Evolutionary conservation across 2,797 vertebrate genomes (phyloP).

Genomic region (Rhabdomys pumilio): DNA sequence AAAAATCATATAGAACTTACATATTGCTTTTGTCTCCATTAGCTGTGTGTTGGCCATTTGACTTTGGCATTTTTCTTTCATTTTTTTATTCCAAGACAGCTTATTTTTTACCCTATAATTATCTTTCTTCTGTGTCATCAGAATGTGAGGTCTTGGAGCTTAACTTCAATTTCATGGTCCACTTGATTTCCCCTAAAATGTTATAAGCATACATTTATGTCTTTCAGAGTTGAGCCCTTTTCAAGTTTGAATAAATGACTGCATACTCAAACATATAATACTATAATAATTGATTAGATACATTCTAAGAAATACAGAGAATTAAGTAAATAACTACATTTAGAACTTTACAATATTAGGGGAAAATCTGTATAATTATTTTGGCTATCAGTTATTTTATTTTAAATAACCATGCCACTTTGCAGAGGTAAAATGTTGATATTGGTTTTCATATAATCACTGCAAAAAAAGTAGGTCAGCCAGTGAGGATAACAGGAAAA

Average conservation of each 20-base stretch:
- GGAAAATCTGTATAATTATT: neutral
- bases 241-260: neutral
- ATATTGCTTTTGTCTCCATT: neutral
- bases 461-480: neutral
- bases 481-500: neutral
- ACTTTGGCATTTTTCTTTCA: neutral
- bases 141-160: neutral
- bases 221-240: neutral
- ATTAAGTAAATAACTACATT: neutral
- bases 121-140: neutral
- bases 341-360: neutral
- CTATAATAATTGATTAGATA: neutral
- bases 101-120: neutral
- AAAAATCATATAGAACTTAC: neutral
- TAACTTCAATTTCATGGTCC: conserved; percentile 2
- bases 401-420: neutral
- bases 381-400: neutral
- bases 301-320: neutral
- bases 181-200: conserved; percentile 36
- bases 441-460: neutral
- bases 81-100: neutral
- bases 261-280: neutral
- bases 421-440: neutral
- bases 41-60: neutral
- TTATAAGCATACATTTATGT: neutral